Evolutionary conservation across 2,888 invertebrate genomes (phyloP), one percentile per base, ranked within the genome.

Genomic region (Cheilosia vulpina): DNA sequence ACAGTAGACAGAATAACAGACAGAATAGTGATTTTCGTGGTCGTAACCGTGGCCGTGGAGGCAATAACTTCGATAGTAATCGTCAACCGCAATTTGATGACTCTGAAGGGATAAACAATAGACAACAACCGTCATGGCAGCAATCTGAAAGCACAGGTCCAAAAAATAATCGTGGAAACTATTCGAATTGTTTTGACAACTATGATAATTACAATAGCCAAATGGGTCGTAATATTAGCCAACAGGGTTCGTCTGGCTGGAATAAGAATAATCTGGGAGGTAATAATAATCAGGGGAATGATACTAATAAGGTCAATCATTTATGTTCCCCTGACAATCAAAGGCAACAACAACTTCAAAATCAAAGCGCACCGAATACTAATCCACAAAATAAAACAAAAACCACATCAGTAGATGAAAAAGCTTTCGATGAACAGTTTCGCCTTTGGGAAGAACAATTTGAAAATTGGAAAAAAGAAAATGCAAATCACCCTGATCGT

Each of bases 401-500:
- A 68, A 9, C 47, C 41, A 41, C 34, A 9, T 65, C 76, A 21
- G 41, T 91, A 41, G 96, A 97, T 89, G 97, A 98, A 92, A 95
- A 95, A 91, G 95, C 95, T 79, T 98, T 98, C 92, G 97, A 97
- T 90, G 95, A 95, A 84, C 97, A 98, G 91, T 98, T 98, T 91
- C 94, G 95, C 89, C 96, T 97, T 90, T 98, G 98, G 98, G 97
- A 98, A 92, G 94, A 96, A 88, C 97, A 98, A 91, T 98, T 98
- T 91, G 95, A 96, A 89, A 96, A 96, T 89, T 98, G 98, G 98
- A 97, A 96, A 90, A 94, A 95, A 87, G 96, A 97, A 89, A 98
- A 98, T 93, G 96, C 95, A 43, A 96, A 97, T 91, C 98, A 98
- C 93, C 98, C 98, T 0, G 97, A 98, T 91, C 96, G 96, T 92